Evolutionary conservation across 2,113 vertebrate genomes (phyloP).

Genomic region (Larimichthys polyactis): DNA sequence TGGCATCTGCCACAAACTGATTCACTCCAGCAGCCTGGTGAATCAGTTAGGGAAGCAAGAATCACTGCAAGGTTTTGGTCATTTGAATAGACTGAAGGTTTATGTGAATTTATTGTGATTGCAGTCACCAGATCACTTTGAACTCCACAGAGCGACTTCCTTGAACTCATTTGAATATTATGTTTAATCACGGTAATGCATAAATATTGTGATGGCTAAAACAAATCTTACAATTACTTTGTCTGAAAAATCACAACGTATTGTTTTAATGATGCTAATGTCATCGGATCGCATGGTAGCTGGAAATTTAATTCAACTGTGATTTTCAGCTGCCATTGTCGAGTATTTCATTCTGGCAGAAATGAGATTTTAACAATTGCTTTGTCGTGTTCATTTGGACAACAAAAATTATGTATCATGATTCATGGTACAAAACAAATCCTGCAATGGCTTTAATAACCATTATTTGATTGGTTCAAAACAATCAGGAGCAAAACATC

Average conservation of each 20-base stretch:
- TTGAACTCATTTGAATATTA: not conserved
- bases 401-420: not conserved
- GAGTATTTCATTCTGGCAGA: slow-evolving; percentile 22
- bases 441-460: slow-evolving; percentile 20
- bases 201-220: not conserved
- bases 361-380: slow-evolving; percentile 28
- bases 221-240: slow-evolving; percentile 16
- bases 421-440: slow-evolving; percentile 16
- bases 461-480: slow-evolving; percentile 34
- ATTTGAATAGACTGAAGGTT: slow-evolving; percentile 24
- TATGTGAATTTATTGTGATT: slow-evolving; percentile 5
- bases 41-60: not conserved
- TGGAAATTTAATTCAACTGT: slow-evolving; percentile 37
- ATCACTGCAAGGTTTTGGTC: not conserved
- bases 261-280: not conserved
- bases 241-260: slow-evolving; percentile 15
- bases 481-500: slow-evolving; percentile 34
- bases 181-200: not conserved
- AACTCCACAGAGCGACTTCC: not conserved
- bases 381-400: slow-evolving; percentile 18
- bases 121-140: too few relatives aligned
- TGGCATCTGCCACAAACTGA: not conserved
- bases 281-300: not conserved
- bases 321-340: slow-evolving; percentile 22
- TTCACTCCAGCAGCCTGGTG: not conserved